A percentile compares a stretch with the other conserved stretches of the same genome.
These are phyloP conservation scores for Calidris pygmaea DNA, from an alignment of 2,113 vertebrate genomes.

Conservation along the genomic window DNA sequence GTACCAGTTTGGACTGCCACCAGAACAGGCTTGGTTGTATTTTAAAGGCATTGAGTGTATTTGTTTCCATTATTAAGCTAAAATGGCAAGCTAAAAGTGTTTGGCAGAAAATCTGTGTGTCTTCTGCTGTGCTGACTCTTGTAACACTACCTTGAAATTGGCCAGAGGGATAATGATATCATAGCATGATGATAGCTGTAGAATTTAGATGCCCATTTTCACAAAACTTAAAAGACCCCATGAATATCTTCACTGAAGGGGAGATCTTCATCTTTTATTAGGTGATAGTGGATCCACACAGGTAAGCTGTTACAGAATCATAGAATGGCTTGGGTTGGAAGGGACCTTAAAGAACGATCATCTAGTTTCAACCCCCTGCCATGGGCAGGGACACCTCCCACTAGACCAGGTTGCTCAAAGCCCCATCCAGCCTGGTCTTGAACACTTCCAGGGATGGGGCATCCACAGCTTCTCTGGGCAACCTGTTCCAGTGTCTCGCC, in stretches of 20 bases:
- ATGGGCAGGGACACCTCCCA: neutral
- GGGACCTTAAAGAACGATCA: neutral
- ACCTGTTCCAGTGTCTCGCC: neutral
- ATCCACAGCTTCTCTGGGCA: neutral
- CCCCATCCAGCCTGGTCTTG: neutral
- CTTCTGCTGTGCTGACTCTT: neutral
- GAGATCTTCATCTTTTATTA: neutral
- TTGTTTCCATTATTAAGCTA: neutral
- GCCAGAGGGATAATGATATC: neutral
- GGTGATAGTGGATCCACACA: neutral
- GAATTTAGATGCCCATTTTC: neutral
- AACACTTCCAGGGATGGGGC: neutral
- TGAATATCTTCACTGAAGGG: neutral
- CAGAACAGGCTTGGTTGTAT: neutral
- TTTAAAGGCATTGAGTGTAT: neutral
- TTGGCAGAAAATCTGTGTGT: neutral
- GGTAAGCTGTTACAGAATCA: neutral
- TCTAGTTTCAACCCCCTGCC: neutral
- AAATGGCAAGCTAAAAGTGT: neutral
- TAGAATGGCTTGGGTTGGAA: neutral
- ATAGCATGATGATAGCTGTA: neutral
- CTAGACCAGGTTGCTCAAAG: neutral
- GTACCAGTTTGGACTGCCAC: neutral
- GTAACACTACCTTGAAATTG: neutral
- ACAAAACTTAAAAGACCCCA: neutral